phyloP scores from a whole-genome alignment of 2,888 invertebrate genomes.

The Ctenicera cuprea region DNA sequence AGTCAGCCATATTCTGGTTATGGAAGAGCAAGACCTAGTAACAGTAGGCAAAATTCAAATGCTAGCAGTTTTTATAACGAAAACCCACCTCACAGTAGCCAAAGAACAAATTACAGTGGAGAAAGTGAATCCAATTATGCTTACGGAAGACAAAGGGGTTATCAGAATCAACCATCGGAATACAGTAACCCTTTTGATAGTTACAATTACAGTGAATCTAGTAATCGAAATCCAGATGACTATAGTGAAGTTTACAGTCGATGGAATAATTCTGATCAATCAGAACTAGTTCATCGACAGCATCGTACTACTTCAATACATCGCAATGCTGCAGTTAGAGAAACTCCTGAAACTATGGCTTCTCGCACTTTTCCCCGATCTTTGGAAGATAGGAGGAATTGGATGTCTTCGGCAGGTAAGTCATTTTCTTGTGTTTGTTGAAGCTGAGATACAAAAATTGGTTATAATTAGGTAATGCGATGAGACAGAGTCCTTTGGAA shows the following conservation, averaged over 20 bases:
- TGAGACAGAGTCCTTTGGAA: constrained; percentile 51
- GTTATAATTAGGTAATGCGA: constrained; percentile 19
- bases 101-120: no score
- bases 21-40: no score
- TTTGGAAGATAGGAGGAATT: constrained; percentile 53
- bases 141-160: background rate
- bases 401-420: constrained; percentile 53
- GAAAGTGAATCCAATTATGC: background rate
- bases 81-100: no score
- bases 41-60: no score
- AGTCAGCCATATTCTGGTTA: no score
- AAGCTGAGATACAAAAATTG: background rate
- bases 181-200: background rate
- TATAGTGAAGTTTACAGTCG: background rate
- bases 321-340: constrained; percentile 48
- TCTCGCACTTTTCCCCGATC: constrained; percentile 44
- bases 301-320: constrained; percentile 57
- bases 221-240: background rate
- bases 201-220: background rate
- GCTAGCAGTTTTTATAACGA: no score
- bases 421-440: background rate
- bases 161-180: background rate
- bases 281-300: constrained; percentile 16
- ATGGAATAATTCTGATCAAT: background rate
- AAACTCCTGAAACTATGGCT: constrained; percentile 11